phyloP scores from a whole-genome alignment of 2,888 invertebrate species.

The Watsonalla cultraria region DNA sequence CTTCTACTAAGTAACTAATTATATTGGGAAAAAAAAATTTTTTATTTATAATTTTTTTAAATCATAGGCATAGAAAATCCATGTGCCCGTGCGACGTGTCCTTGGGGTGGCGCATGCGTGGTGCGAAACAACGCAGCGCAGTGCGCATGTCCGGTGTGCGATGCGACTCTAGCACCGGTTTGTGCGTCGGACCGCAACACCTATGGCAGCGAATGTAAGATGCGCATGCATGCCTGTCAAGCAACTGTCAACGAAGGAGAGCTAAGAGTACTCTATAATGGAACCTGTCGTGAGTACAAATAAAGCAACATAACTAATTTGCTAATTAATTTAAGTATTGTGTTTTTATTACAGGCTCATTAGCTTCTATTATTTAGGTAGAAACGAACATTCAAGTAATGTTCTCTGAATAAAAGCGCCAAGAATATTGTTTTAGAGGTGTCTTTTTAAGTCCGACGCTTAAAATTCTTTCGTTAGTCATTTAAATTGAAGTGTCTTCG shows the following conservation, averaged over 20 bases:
- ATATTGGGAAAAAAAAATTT: too few species aligned
- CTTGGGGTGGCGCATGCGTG: conserved; percentile 82
- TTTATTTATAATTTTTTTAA: too few species aligned
- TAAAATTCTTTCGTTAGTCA: conserved; percentile 28
- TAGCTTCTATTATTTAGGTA: too few species aligned
- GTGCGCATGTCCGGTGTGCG: conserved; percentile 86
- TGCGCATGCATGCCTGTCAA: conserved; percentile 89
- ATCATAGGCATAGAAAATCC: conserved; percentile 74
- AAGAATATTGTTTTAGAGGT: background rate
- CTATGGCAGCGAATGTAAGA: conserved; percentile 89
- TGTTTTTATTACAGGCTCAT: background rate
- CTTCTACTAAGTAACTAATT: too few species aligned
- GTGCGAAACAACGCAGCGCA: conserved; percentile 81
- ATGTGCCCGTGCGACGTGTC: conserved; percentile 79
- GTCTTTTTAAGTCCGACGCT: background rate
- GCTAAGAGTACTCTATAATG: conserved; percentile 80
- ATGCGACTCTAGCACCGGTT: conserved; percentile 85
- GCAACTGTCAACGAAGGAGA: conserved; percentile 82
- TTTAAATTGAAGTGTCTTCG: conserved; percentile 30
- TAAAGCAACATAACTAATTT: too few species aligned
- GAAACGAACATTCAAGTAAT: too few species aligned
- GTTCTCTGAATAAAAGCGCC: background rate
- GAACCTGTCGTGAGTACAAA: conserved; percentile 66
- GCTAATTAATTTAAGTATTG: background rate
- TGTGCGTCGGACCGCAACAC: conserved; percentile 89